A percentile compares a stretch with the other conserved stretches of the same genome.
Conservation (phyloP, 1,140 invertebrate genomes). For the Mycetomoellerius zeteki region DNA sequence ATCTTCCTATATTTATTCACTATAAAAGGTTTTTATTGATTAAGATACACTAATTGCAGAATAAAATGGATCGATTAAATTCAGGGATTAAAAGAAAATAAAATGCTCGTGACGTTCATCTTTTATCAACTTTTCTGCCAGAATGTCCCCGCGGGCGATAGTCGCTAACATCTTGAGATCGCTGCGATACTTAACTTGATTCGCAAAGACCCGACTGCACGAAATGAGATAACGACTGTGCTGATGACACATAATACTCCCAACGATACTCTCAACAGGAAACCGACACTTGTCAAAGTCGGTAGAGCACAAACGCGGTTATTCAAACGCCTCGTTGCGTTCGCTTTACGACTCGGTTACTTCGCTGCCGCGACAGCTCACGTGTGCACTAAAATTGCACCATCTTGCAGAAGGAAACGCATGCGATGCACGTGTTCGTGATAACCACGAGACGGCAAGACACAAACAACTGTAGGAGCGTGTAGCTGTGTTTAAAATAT, state of each 20-base stretch:
- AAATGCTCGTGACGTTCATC: not conserved
- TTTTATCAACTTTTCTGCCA: constrained; percentile 7
- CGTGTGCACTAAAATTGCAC: constrained; percentile 54
- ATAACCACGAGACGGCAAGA: constrained; percentile 12
- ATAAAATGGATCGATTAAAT: not conserved
- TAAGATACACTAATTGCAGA: not conserved
- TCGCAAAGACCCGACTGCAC: constrained; percentile 64
- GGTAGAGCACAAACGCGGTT: constrained; percentile 62
- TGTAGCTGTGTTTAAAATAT: constrained; percentile 7
- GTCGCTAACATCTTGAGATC: constrained; percentile 70
- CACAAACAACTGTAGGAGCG: not conserved
- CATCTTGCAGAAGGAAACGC: constrained; percentile 43
- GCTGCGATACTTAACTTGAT: constrained; percentile 67
- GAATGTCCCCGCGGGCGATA: constrained; percentile 49
- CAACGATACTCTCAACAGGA: constrained; percentile 69
- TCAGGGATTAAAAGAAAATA: not conserved
- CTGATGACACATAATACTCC: constrained; percentile 74
- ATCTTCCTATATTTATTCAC: not conserved
- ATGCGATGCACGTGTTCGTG: constrained; percentile 41
- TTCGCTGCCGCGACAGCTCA: constrained; percentile 27
- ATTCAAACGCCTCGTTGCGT: constrained; percentile 65
- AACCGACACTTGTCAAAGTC: constrained; percentile 76
- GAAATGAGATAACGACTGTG: constrained; percentile 75
- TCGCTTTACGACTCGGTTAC: constrained; percentile 55
- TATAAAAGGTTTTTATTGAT: not conserved